Conservation (phyloP, 2,888 invertebrate species). For the Muschampia plurimacula region DNA sequence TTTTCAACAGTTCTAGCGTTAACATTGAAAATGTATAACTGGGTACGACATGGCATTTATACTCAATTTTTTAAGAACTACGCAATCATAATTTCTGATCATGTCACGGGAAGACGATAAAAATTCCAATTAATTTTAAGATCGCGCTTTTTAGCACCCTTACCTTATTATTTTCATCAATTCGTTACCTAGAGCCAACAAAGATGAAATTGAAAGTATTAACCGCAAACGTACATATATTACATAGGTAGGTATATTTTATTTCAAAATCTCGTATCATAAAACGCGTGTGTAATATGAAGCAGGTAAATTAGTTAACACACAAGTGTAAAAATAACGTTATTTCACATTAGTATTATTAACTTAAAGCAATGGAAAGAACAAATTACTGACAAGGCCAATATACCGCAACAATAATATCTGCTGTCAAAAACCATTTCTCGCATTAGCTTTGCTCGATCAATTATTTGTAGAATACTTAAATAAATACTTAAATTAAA, state of each 20-base stretch:
- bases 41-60: too few relatives aligned
- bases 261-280: conserved; percentile 6
- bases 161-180: too few relatives aligned
- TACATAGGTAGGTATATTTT: background rate
- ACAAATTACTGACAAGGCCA: conserved; percentile 24
- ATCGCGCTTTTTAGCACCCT: too few relatives aligned
- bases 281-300: background rate
- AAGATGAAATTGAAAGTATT: too few relatives aligned
- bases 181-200: too few relatives aligned
- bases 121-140: too few relatives aligned
- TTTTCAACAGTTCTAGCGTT: background rate
- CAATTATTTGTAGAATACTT: background rate
- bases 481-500: too few relatives aligned
- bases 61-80: too few relatives aligned
- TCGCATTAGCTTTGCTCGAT: background rate
- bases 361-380: conserved; percentile 24
- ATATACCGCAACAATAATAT: background rate
- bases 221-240: too few relatives aligned
- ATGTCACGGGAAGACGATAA: too few relatives aligned
- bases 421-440: conserved; percentile 2
- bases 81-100: too few relatives aligned
- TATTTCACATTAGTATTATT: conserved; percentile 5
- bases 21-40: background rate
- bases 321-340: conserved; percentile 22
- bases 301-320: conserved; percentile 3